Evolutionary conservation across 2,888 invertebrate genomes (phyloP), one percentile per base, ranked within the genome.

Genomic region (Conus canariensis): DNA sequence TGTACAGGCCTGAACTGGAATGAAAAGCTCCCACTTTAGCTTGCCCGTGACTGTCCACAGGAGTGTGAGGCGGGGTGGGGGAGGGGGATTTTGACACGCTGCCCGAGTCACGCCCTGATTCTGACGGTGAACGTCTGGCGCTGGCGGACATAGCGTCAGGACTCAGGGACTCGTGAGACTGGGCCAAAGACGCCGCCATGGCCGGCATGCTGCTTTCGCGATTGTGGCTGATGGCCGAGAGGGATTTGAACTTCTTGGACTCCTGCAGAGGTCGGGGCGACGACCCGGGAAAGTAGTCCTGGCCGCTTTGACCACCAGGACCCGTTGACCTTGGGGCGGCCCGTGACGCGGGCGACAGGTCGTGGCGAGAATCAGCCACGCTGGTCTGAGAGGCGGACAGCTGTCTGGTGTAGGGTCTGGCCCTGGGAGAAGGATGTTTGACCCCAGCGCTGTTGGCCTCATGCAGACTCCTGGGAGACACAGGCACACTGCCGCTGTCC

Each of bases 371-470:
- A 85, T 91, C 93, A 5, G 91, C 88, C n/a, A 93, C 80, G 90
- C 93, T 94, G 70, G 93, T 93, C 25, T 92, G 92, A 10, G 94
- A 94, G 58, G 94, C 94, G 22, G 92, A 92, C 74, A 94, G 93
- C 91, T 94, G 94, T 58, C 93, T 88, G 74, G 94, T 94, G 90
- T 94, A 94, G 2, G 93, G 94, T 14, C 93, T 92, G 5, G 93
- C 91, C 58, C 92, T 92, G 86, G 93, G 94, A 67, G 93, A 92
- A 16, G 94, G 93, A 91, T 95, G 95, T 64, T 95, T 95, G 12
- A 95, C 93, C 64, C 94, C 93, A 92, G 94, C 95, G 83, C 91
- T 94, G 91, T 94, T 95, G 0, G 95, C 94, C 88, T 94, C 94
- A 2, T 94, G 94, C 88, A 94, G 94, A 70, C 93, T 93, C 91